Conservation (phyloP, 2,888 invertebrate genomes). For the Colletes collaris region DNA sequence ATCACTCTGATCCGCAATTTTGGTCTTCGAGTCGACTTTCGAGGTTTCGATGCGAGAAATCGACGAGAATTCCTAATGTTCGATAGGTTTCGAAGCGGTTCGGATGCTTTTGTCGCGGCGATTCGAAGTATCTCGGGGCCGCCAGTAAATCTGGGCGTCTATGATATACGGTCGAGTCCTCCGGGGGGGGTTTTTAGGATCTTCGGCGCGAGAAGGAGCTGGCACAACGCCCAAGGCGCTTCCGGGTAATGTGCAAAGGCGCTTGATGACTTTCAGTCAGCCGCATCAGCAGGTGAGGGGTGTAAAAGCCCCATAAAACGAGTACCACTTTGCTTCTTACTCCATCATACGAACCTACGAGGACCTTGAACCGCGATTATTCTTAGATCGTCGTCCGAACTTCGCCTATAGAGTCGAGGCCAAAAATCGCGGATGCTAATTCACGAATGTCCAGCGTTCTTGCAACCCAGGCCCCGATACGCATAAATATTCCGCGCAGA, state of each 20-base stretch:
- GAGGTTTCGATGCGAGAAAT: too few species aligned
- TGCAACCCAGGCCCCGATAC: neutral
- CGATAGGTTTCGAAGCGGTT: neutral
- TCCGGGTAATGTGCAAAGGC: slow-evolving; percentile 53
- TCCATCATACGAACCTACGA: slow-evolving; percentile 5
- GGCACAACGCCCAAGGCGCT: slow-evolving; percentile 52
- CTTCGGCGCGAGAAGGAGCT: slow-evolving; percentile 1
- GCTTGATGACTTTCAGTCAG: slow-evolving; percentile 44
- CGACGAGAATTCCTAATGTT: neutral
- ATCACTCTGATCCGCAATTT: too few species aligned
- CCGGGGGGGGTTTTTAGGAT: slow-evolving; percentile 30
- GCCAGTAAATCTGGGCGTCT: slow-evolving; percentile 18
- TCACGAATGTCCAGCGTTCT: neutral
- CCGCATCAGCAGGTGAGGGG: slow-evolving; percentile 35
- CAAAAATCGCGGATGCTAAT: slow-evolving; percentile 15
- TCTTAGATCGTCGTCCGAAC: slow-evolving; percentile 19
- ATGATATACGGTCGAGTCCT: slow-evolving; percentile 52
- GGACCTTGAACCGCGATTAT: slow-evolving; percentile 46
- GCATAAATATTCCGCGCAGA: slow-evolving; percentile 13
- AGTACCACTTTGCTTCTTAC: slow-evolving; percentile 39
- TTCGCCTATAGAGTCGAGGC: slow-evolving; percentile 2
- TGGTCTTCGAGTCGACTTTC: neutral
- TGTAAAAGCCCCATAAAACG: slow-evolving; percentile 60
- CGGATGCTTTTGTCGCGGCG: slow-evolving; percentile 5
- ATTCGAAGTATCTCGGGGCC: slow-evolving; percentile 1